These are phyloP conservation scores for Cantharis nigra DNA, from an alignment of 2,888 invertebrate genomes.

Conservation along the genomic window DNA sequence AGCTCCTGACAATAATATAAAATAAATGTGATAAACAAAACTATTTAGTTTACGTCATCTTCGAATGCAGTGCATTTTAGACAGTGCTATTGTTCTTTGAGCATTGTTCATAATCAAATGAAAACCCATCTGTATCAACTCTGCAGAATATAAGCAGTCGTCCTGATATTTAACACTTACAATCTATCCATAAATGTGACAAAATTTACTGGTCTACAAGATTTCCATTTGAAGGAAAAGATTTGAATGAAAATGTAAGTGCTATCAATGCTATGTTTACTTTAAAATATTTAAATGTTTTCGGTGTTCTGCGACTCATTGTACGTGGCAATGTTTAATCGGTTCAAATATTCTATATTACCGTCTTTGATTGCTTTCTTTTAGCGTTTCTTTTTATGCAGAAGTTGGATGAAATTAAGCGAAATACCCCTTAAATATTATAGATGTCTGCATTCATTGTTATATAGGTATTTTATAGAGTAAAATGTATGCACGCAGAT, in stretches of 20 bases:
- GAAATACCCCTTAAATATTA: conserved; percentile 19
- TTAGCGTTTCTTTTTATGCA: conserved; percentile 8
- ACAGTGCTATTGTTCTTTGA: conserved; percentile 42
- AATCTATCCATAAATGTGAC: conserved; percentile 2
- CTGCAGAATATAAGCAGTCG: conserved; percentile 21
- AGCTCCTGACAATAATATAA: conserved; percentile 32
- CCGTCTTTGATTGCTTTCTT: background rate
- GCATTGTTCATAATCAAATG: conserved; percentile 50
- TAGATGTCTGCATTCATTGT: conserved; percentile 37
- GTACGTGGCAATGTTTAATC: background rate
- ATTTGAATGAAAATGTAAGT: conserved; percentile 28
- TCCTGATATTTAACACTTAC: conserved; percentile 12
- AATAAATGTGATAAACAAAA: conserved; percentile 37
- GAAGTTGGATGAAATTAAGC: conserved; percentile 20
- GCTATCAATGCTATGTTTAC: conserved; percentile 4
- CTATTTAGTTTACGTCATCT: conserved; percentile 43
- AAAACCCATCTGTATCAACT: conserved; percentile 48
- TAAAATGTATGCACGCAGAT: conserved; percentile 42
- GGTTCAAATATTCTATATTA: too few relatives aligned
- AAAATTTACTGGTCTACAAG: conserved; percentile 17
- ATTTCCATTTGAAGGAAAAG: conserved; percentile 29
- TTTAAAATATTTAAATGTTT: background rate
- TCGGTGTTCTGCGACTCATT: background rate
- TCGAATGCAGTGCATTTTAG: conserved; percentile 43
- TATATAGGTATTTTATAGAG: conserved; percentile 36